Base-by-base conservation (phyloP, 2,888 invertebrate species). In the Zygogramma bicolorata region DNA sequence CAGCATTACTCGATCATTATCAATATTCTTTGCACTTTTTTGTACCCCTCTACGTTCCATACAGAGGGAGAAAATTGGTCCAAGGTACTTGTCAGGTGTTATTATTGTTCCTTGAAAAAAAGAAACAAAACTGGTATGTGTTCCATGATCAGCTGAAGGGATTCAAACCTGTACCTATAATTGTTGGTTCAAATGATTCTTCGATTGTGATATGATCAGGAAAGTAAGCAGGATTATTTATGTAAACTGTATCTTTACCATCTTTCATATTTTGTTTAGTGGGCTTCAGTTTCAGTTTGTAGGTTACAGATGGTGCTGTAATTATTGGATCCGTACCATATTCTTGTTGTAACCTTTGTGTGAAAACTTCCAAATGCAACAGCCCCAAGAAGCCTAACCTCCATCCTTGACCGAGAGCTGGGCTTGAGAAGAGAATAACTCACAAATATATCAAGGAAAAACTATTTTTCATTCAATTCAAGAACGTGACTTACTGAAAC, bases 331-430 rank as follows among this genome's bases (percentile, higher is more conserved):
- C 93, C 0, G 95, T 92, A 74, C 92, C 92, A 85, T 94, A 92
- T 85, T 97, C 96, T 84, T 96, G 96, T 76, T 95, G 90, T 22
- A 97, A 87, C 20, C 97, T 89, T 86, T 97, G 96, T 46, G 92
- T 93, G 83, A 97, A 96, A 0, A 97, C 96, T 87, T 97, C 97
- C 87, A 97, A 90, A 83, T 97, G 97, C 15, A 97, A 87, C 3
- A 97, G 88, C 0, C 97, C 97, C 13, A 97, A 87, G 85, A 97
- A 97, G 1, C 97, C 97, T 27, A 96, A 87, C 53, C 96, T 90
- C 95, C 95, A 97, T 25, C 97, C 97, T 84, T 94, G 94, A 2
- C 96, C 97, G 69, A 97, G 88, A 1, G 96, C 96, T 71, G 95
- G 93, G 87, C 96, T 96, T 71, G n/a, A 72, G 73, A 73, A 62